These are phyloP conservation scores for Lasioglossum pauxillum DNA, from an alignment of 2,888 invertebrate genomes.

Conservation along the genomic window DNA sequence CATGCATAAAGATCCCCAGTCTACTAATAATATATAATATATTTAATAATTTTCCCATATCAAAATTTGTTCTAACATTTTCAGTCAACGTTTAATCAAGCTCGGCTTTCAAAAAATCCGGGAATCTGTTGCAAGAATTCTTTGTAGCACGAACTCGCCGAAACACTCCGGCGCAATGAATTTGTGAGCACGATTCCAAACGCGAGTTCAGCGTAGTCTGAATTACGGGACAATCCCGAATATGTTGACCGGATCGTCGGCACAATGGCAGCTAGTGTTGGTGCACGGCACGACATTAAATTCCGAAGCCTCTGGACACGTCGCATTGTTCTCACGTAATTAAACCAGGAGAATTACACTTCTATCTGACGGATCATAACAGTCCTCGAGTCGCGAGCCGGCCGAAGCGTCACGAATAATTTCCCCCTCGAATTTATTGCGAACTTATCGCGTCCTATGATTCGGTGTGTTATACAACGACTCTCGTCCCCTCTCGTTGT, in stretches of 20 bases:
- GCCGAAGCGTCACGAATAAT: conserved; percentile 11
- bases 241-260: not conserved
- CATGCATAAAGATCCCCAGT: too few species aligned
- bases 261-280: not conserved
- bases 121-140: not conserved
- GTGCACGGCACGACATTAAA: conserved; percentile 36
- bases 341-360: conserved; percentile 38
- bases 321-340: conserved; percentile 45
- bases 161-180: not conserved
- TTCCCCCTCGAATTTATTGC: not conserved
- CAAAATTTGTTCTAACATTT: not conserved
- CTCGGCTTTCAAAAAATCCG: not conserved
- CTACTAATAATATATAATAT: too few species aligned
- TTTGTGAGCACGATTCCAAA: not conserved
- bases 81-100: not conserved
- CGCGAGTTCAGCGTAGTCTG: not conserved
- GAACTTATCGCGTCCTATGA: conserved; percentile 7
- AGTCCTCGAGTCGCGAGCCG: not conserved
- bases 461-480: not conserved
- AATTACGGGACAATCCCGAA: conserved; percentile 13
- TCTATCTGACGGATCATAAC: conserved; percentile 17
- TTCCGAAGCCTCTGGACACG: conserved; percentile 24
- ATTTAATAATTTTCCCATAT: too few species aligned
- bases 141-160: not conserved
- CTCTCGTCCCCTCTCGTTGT: not conserved